phyloP scores from a whole-genome alignment of 2,113 vertebrate species.

The Stigmatopora argus region DNA sequence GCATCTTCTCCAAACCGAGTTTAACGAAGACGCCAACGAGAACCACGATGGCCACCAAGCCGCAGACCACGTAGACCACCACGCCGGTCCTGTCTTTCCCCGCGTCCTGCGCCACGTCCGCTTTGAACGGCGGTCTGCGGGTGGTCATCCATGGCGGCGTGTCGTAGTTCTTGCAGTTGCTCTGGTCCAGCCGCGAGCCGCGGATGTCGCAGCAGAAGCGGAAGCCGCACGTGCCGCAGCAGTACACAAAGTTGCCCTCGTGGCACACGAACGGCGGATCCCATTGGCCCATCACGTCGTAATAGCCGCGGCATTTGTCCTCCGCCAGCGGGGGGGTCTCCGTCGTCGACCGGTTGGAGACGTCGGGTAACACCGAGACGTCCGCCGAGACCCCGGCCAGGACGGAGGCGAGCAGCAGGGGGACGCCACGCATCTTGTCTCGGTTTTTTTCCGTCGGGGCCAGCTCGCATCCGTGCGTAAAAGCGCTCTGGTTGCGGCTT shows the following conservation, averaged over 20 bases:
- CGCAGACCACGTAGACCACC: conserved; percentile 96
- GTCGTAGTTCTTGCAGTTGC: conserved; percentile 94
- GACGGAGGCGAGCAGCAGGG: conserved; percentile 83
- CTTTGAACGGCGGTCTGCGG: conserved; percentile 82
- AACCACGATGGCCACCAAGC: conserved; percentile 96
- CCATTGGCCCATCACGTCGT: conserved; percentile 99
- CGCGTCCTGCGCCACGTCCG: conserved; percentile 79
- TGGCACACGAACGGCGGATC: conserved; percentile 95
- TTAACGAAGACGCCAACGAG: conserved; percentile 98
- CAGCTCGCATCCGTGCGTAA: conserved; percentile 54
- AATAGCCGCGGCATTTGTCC: conserved; percentile 93
- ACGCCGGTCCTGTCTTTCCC: conserved; percentile 95
- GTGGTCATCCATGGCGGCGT: conserved; percentile 92
- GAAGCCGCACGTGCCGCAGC: conserved; percentile 99
- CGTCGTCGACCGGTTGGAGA: conserved; percentile 81
- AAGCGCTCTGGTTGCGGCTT: conserved; percentile 28
- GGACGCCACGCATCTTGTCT: conserved; percentile 52
- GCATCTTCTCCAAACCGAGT: conserved; percentile 93
- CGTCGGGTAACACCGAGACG: conserved; percentile 79
- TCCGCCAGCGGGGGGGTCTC: conserved; percentile 78
- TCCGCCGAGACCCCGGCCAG: conserved; percentile 83
- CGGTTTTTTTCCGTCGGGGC: conserved; percentile 19
- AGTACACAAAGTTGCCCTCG: conserved; percentile 92
- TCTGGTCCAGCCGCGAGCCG: conserved; percentile 90
- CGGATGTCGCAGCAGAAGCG: conserved; percentile 94